A percentile compares a stretch with the other conserved stretches of the same genome.
These are phyloP conservation scores for Holocentrus rufus DNA, from an alignment of 2,797 vertebrate species.

Conservation along the genomic window DNA sequence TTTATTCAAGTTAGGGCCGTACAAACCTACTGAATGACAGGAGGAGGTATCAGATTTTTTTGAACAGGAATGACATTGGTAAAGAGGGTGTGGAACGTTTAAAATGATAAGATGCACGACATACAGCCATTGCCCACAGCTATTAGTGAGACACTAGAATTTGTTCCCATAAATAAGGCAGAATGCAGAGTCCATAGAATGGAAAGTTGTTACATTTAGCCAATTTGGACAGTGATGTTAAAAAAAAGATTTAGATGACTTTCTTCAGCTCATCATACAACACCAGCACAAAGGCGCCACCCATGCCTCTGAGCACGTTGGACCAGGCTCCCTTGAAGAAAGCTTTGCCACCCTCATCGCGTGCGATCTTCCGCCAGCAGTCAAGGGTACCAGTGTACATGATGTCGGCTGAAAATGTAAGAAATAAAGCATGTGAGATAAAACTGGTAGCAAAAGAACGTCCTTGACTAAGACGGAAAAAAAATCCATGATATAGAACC, in stretches of 20 bases:
- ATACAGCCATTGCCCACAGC: slow-evolving; percentile 78
- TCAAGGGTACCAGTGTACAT: slow-evolving; percentile 93
- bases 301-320: slow-evolving; percentile 95
- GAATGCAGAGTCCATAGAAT: slow-evolving; percentile 87
- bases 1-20: slow-evolving; percentile 81
- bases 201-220: slow-evolving; percentile 87
- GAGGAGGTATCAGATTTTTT: slow-evolving; percentile 73
- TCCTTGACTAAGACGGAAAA: too few relatives aligned
- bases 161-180: slow-evolving; percentile 85
- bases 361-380: slow-evolving; percentile 95
- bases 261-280: slow-evolving; percentile 98
- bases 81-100: slow-evolving; percentile 75
- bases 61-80: slow-evolving; percentile 81
- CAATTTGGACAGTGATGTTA: slow-evolving; percentile 78
- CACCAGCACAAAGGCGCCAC: slow-evolving; percentile 94
- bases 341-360: slow-evolving; percentile 89
- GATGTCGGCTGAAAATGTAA: slow-evolving; percentile 81
- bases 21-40: slow-evolving; percentile 79
- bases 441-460: background rate
- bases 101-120: slow-evolving; percentile 77
- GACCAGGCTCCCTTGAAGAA: slow-evolving; percentile 98
- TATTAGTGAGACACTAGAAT: slow-evolving; percentile 79
- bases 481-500: too few relatives aligned
- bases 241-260: slow-evolving; percentile 82
- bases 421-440: background rate